Evolutionary conservation across 2,888 invertebrate species (phyloP).

Genomic region (Dolichomitus sp.): DNA sequence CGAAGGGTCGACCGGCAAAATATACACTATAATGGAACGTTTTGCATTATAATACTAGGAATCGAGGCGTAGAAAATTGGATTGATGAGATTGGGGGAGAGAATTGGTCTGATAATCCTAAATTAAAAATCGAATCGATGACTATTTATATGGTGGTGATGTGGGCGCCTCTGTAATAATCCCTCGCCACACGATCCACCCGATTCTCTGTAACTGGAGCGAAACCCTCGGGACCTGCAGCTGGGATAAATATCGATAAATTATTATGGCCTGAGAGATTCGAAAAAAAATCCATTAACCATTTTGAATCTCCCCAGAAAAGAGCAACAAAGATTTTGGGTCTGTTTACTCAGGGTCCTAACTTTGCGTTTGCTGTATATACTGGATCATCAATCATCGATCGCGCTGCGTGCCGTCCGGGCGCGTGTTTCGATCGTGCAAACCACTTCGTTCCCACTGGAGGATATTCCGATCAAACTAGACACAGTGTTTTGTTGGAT

Average conservation of each 20-base stretch:
- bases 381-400: constrained; percentile 60
- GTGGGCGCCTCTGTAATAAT: constrained; percentile 60
- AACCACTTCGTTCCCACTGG: constrained; percentile 19
- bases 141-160: constrained; percentile 54
- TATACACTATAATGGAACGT: constrained; percentile 50
- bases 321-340: constrained; percentile 31
- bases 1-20: constrained; percentile 33
- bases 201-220: constrained; percentile 26
- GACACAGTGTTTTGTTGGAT: neutral
- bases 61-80: constrained; percentile 28
- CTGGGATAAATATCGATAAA: constrained; percentile 60
- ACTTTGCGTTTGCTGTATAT: constrained; percentile 8
- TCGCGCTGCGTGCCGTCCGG: constrained; percentile 31
- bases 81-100: neutral
- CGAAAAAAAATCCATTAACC: constrained; percentile 36
- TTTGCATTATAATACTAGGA: constrained; percentile 56
- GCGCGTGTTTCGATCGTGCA: constrained; percentile 24
- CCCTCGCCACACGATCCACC: constrained; percentile 45
- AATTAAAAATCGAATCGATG: constrained; percentile 51
- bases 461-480: constrained; percentile 7
- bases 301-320: constrained; percentile 3
- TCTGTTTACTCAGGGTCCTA: constrained; percentile 58
- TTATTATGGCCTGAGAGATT: constrained; percentile 34
- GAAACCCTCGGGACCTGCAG: constrained; percentile 27
- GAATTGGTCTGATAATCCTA: constrained; percentile 26